Base-by-base conservation (phyloP, 1,140 invertebrate species). In the Samia ricini region DNA sequence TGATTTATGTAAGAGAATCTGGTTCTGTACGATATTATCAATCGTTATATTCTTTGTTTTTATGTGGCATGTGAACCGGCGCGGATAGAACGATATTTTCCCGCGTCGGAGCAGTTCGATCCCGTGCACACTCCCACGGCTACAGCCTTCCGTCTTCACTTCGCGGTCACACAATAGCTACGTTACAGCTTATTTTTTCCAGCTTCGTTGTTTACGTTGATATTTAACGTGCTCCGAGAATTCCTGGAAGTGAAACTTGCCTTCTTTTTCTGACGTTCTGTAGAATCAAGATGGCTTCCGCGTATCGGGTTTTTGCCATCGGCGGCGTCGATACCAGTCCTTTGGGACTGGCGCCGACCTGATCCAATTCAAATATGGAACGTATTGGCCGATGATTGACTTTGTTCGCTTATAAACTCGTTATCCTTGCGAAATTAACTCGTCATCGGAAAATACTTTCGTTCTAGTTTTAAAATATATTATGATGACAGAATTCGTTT, bases 161-260 rank as follows among this genome's bases (percentile, higher is more conserved):
- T 67, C 72, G 72, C 69, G 76, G 74, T 72, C 70, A 72, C 64
- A 88, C 83, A 89, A 88, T 88, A 74, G 83, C 74, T 74, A 77
- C 74, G 73, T 80, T 81, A 79, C 76, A 77, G 77, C 68, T 74
- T 69, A 77, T 77, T 85, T 87, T 89, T 88, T 88, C 63, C 68
- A 78, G 64, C 76, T 81, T 77, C 75, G 77, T 85, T 80, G 74
- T 81, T 76, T 72, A 79, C 76, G 74, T 77, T 77, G 80, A 76
- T 77, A 63, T 73, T 79, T 77, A 79, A 64, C 72, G 76, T 77
- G 77, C 71, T 70, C 70, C 68, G 74, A 74, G 69, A 69, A 74
- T 88, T 81, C 82, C 77, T 81, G 76, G 82, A 82, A 87, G 68
- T 66, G 71, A 85, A 76, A 83, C 77, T 77, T 74, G 61, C 65